A percentile compares a stretch with the other conserved stretches of the same genome.
These are phyloP conservation scores for Falco naumanni DNA, from an alignment of 2,797 vertebrate species.

Conservation along the genomic window DNA sequence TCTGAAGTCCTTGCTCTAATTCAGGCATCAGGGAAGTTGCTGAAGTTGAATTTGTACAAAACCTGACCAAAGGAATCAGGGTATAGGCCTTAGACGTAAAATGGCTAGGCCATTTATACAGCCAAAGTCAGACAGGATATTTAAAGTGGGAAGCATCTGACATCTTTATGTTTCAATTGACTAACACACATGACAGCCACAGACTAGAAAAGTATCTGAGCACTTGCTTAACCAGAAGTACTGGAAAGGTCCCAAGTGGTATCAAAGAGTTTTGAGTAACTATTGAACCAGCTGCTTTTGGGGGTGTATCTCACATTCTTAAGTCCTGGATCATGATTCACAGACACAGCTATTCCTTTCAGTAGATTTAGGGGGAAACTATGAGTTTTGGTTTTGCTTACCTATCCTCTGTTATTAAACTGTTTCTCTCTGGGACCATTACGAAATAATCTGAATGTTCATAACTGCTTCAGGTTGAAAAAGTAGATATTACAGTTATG, in stretches of 20 bases:
- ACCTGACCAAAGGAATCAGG: background rate
- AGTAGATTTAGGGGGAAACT: background rate
- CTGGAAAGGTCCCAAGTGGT: slow-evolving; percentile 17
- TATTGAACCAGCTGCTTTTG: background rate
- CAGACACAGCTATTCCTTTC: background rate
- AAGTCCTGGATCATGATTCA: background rate
- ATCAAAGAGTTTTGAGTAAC: slow-evolving; percentile 33
- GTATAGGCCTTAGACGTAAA: background rate
- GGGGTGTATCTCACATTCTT: slow-evolving; percentile 14
- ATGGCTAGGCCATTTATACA: background rate
- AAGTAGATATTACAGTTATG: background rate
- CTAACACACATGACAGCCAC: background rate
- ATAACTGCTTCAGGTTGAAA: background rate
- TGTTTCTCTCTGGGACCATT: background rate
- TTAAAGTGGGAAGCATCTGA: background rate
- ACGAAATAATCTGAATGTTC: background rate
- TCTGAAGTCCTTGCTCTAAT: background rate
- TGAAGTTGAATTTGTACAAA: background rate
- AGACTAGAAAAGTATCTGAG: background rate
- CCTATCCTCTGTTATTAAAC: background rate
- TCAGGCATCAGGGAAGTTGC: background rate
- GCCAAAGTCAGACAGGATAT: background rate
- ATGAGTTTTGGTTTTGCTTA: background rate
- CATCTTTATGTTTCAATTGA: background rate
- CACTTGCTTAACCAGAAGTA: slow-evolving; percentile 29